Evolutionary conservation across 2,888 invertebrate species (phyloP).

Genomic region (Beris morrisii): DNA sequence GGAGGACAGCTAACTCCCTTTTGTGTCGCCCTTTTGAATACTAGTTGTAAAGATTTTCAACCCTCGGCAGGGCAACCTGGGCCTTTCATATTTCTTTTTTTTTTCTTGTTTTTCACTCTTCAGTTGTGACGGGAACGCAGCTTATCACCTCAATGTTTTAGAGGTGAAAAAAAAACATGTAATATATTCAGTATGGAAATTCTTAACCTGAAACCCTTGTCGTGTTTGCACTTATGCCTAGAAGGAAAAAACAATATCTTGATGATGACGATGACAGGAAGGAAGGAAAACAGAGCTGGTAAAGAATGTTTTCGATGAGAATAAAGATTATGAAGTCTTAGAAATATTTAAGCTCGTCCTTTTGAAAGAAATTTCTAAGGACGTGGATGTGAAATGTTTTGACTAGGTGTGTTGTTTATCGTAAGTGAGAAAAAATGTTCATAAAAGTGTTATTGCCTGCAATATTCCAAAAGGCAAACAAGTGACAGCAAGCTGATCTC

Average conservation of each 20-base stretch:
- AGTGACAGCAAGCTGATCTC: no score
- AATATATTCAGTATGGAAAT: conserved; percentile 6
- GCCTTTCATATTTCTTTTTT: not conserved
- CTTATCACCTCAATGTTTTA: conserved; percentile 19
- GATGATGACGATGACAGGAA: not conserved
- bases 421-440: no score
- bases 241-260: not conserved
- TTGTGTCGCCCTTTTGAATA: not conserved
- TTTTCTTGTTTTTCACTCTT: not conserved
- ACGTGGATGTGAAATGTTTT: no score
- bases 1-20: not conserved
- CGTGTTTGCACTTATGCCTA: conserved; percentile 9
- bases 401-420: no score
- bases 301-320: conserved; percentile 24
- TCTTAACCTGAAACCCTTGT: conserved; percentile 32
- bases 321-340: conserved; percentile 19
- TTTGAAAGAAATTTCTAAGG: not conserved
- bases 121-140: not conserved
- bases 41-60: no score
- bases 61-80: no score
- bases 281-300: conserved; percentile 14
- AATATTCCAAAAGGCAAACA: no score
- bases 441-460: no score
- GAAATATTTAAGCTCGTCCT: not conserved
- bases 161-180: not conserved